These are phyloP conservation scores for Zaprionus lineosus DNA, from an alignment of 2,888 invertebrate species.

Conservation along the genomic window DNA sequence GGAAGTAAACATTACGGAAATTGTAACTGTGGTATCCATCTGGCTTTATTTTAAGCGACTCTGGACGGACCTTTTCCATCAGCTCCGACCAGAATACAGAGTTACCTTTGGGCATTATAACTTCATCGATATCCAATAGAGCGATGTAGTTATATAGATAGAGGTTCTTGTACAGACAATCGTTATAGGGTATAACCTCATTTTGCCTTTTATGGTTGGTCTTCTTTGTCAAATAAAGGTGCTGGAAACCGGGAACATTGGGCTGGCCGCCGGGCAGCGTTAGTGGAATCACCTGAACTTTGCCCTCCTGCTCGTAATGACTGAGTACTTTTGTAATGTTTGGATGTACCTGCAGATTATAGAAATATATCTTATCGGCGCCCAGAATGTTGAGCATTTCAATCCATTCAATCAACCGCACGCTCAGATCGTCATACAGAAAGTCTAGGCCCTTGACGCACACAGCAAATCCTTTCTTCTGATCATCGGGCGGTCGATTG, in stretches of 20 bases:
- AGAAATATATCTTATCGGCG: conserved; percentile 95
- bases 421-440: conserved; percentile 94
- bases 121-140: conserved; percentile 96
- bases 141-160: conserved; percentile 94
- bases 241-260: conserved; percentile 93
- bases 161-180: conserved; percentile 96
- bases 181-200: conserved; percentile 97
- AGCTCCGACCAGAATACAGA: conserved; percentile 89
- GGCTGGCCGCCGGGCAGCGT: conserved; percentile 95
- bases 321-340: conserved; percentile 92
- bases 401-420: conserved; percentile 96
- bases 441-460: conserved; percentile 97
- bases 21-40: conserved; percentile 88
- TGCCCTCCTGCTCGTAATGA: conserved; percentile 87
- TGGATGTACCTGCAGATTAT: conserved; percentile 94
- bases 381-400: conserved; percentile 93
- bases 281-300: conserved; percentile 90
- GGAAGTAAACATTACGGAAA: conserved; percentile 95
- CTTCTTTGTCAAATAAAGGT: conserved; percentile 94
- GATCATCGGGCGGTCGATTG: conserved; percentile 86
- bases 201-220: conserved; percentile 96
- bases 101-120: conserved; percentile 92
- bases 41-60: conserved; percentile 86
- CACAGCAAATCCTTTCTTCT: conserved; percentile 92
- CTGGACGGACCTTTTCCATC: conserved; percentile 88